These are phyloP conservation scores for Clanis bilineata DNA, from an alignment of 2,888 invertebrate species.

Conservation along the genomic window DNA sequence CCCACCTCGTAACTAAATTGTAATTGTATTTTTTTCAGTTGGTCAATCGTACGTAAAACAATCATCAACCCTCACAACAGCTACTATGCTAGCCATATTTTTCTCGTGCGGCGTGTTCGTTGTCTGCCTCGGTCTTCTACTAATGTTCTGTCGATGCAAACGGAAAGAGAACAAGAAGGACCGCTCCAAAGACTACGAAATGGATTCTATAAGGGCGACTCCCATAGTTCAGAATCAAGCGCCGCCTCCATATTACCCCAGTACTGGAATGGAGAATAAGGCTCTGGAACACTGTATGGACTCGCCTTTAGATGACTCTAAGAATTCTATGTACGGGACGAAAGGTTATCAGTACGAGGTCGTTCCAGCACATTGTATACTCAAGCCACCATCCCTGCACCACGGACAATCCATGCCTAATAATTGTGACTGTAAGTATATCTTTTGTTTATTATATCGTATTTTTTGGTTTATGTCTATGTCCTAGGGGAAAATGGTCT, in stretches of 20 bases:
- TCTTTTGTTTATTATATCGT: not conserved
- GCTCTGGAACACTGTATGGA: conserved; percentile 95
- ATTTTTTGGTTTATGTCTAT: no score
- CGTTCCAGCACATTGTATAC: conserved; percentile 84
- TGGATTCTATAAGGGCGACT: conserved; percentile 90
- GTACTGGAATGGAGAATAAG: conserved; percentile 93
- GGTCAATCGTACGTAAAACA: conserved; percentile 91
- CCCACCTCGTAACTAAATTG: no score
- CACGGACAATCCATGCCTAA: conserved; percentile 86
- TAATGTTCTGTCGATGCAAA: conserved; percentile 93
- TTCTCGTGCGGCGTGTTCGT: conserved; percentile 83
- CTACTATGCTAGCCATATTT: conserved; percentile 76
- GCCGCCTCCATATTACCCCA: conserved; percentile 95
- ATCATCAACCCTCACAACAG: conserved; percentile 88
- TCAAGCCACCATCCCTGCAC: conserved; percentile 64
- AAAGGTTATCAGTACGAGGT: conserved; percentile 94
- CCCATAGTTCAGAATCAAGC: conserved; percentile 93
- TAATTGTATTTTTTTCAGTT: conserved; percentile 75
- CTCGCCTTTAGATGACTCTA: conserved; percentile 92
- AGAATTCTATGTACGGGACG: conserved; percentile 91
- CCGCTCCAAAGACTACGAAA: conserved; percentile 93
- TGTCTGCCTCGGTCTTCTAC: conserved; percentile 87
- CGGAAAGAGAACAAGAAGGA: conserved; percentile 91
- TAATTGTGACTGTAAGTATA: conserved; percentile 88
- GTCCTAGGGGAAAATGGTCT: not conserved